Evolutionary conservation across 2,888 invertebrate genomes (phyloP), one percentile per base, ranked within the genome.

Genomic region (Sinhomidia bicolor): DNA sequence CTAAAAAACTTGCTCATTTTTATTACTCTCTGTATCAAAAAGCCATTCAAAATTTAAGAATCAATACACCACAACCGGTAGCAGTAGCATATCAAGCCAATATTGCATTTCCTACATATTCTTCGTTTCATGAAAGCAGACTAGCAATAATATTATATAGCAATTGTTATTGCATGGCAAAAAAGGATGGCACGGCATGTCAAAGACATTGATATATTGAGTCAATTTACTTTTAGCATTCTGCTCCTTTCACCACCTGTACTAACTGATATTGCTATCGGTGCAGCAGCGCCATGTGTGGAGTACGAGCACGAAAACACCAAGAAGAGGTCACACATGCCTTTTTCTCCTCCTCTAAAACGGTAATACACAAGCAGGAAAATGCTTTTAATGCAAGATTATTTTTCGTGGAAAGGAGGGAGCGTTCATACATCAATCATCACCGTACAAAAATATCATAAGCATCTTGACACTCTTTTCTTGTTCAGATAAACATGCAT

Each of bases 151-250:
- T n/a, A n/a, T n/a, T n/a, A n/a, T n/a, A n/a, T n/a, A n/a, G n/a
- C n/a, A n/a, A n/a, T n/a, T n/a, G n/a, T n/a, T n/a, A n/a, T n/a
- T n/a, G n/a, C n/a, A n/a, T n/a, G n/a, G 36, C 36, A 36, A 7
- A 36, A 36, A 36, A 36, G 51, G n/a, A 51, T 3, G 65, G 14
- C 62, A 76, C 47, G 79, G 41, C 60, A 62, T 68, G 65, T 65
- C 68, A 71, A 23, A 36, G 71, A 82, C 82, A 68, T 54, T 82
- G 82, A 82, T 82, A 71, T 20, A 82, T 82, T 82, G 0, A 60
- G 60, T 60, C 60, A 41, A 83, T 57, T 57, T n/a, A 41, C 41
- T 47, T 81, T 81, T 84, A 60, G 29, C 29, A 57, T 79, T 60
- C 36, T 54, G 14, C 14, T 14, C 74, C 12, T 82, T 41, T 84